A percentile compares a stretch with the other conserved stretches of the same genome.
Conservation (phyloP, 1,140 invertebrate genomes). For the Nebria ingens region DNA sequence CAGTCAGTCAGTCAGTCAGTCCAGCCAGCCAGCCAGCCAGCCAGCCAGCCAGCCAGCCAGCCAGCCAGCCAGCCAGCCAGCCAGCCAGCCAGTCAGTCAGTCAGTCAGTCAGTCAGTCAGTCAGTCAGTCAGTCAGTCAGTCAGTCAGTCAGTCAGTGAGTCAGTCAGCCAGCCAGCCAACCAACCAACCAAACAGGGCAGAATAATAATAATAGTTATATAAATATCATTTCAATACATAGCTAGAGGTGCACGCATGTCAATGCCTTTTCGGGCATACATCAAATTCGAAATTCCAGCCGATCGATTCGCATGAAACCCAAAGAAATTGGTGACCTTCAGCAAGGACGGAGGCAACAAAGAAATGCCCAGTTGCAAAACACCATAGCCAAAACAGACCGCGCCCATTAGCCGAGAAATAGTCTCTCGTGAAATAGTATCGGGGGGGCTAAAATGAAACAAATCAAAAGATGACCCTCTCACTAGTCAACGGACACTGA, state of each 20-base stretch:
- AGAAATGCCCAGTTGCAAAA: slow-evolving; percentile 61
- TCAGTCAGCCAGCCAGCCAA: too few relatives aligned
- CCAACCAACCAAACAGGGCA: too few relatives aligned
- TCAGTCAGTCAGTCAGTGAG: too few relatives aligned
- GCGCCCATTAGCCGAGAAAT: slow-evolving; percentile 53
- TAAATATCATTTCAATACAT: slow-evolving; percentile 39
- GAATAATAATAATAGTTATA: too few relatives aligned
- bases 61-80: too few relatives aligned
- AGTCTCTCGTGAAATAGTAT: slow-evolving; percentile 36
- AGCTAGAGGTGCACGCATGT: slow-evolving; percentile 63
- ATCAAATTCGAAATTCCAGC: slow-evolving; percentile 51
- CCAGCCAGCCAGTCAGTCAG: too few relatives aligned
- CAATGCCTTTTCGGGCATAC: slow-evolving; percentile 50
- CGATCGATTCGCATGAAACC: slow-evolving; percentile 57
- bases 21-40: too few relatives aligned
- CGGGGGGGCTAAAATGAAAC: slow-evolving; percentile 18
- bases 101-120: too few relatives aligned
- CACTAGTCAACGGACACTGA: neutral
- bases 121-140: too few relatives aligned
- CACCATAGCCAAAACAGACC: slow-evolving; percentile 62
- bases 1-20: too few relatives aligned
- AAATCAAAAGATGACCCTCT: neutral
- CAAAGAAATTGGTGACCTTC: slow-evolving; percentile 55
- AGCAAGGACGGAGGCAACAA: slow-evolving; percentile 56
- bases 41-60: too few relatives aligned